phyloP scores from a whole-genome alignment of 2,888 invertebrate genomes.

The Penaeus monodon region DNA sequence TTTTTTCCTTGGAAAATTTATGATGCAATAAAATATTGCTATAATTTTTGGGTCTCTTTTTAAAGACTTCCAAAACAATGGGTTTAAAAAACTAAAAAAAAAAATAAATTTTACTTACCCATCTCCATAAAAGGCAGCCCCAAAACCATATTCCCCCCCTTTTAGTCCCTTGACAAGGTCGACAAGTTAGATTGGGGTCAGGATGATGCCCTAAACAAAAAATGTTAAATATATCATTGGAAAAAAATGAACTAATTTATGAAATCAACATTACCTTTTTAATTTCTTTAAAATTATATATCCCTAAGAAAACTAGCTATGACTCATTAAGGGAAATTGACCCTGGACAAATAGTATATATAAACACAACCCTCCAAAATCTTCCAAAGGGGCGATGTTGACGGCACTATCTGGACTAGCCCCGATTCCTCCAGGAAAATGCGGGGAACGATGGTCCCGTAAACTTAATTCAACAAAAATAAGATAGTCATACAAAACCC shows the following conservation, averaged over 20 bases:
- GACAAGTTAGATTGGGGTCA: conserved; percentile 94
- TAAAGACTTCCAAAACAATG: no score
- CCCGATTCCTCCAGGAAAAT: conserved; percentile 90
- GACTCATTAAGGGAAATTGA: no score
- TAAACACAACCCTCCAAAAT: conserved; percentile 86
- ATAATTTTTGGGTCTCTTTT: no score
- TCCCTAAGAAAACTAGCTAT: no score
- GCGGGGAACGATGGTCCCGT: conserved; percentile 92
- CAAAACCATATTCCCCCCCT: conserved; percentile 79
- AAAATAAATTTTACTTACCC: conserved; percentile 74
- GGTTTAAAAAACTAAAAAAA: no score
- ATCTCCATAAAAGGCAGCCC: conserved; percentile 99
- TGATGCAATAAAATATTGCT: no score
- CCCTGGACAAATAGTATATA: no score
- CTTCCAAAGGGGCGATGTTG: conserved; percentile 85
- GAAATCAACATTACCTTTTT: no score
- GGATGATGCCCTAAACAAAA: conserved; percentile 83
- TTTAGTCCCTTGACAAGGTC: conserved; percentile 81
- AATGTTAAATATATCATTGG: not conserved
- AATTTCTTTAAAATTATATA: no score
- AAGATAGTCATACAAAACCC: not conserved
- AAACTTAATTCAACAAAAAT: conserved; percentile 74
- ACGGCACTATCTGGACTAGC: conserved; percentile 75
- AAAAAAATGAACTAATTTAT: no score
- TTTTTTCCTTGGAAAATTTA: no score